These are phyloP conservation scores for Smithornis capensis DNA, from an alignment of 2,113 vertebrate species.

Conservation along the genomic window DNA sequence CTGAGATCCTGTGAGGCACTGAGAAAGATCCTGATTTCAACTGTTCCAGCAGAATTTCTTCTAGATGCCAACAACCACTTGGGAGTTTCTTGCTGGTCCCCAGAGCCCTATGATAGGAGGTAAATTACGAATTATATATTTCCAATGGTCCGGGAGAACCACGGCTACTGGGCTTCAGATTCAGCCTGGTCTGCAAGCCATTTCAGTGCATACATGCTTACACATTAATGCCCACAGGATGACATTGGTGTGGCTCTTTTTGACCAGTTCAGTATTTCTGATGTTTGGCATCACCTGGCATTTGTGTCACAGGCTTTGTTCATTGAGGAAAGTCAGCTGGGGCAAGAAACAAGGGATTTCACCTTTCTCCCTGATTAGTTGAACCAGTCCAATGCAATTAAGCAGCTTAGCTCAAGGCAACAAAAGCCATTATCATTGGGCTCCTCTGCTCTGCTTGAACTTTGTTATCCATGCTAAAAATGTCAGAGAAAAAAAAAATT, in stretches of 20 bases:
- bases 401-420: slow-evolving; percentile 53
- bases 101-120: not conserved
- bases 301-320: not conserved
- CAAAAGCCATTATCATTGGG: not conserved
- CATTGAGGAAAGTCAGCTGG: not conserved
- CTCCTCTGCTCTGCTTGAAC: slow-evolving; percentile 38
- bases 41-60: not conserved
- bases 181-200: not conserved
- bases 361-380: slow-evolving; percentile 43
- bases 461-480: slow-evolving; percentile 31
- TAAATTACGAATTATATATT: not conserved
- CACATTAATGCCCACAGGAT: not conserved
- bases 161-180: not conserved
- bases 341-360: not conserved
- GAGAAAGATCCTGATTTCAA: not conserved
- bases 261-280: not conserved
- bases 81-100: not conserved
- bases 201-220: not conserved
- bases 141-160: not conserved
- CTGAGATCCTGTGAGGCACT: too few species aligned
- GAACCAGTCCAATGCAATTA: slow-evolving; percentile 36
- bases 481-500: slow-evolving; percentile 19
- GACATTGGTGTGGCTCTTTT: not conserved
- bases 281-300: not conserved
- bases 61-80: not conserved